Conservation (phyloP, 2,888 invertebrate genomes). For the Eurytoma adleriae region DNA sequence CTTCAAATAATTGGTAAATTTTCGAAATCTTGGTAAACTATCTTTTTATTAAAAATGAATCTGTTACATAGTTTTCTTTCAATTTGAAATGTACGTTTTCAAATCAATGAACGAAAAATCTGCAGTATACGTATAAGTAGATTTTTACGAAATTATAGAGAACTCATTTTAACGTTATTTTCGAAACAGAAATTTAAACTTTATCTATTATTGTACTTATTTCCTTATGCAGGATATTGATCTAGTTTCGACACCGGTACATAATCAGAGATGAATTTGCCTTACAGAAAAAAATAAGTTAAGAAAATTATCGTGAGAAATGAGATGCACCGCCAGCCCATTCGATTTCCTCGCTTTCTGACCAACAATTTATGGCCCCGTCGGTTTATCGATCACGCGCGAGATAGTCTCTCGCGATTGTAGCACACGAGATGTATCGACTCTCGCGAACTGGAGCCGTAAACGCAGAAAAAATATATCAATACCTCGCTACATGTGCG, state of each 20-base stretch:
- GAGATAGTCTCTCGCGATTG: neutral
- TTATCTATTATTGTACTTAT: no score
- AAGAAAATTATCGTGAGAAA: slow-evolving; percentile 31
- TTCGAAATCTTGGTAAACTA: no score
- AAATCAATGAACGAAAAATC: no score
- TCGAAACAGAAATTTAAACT: no score
- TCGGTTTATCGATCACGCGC: slow-evolving; percentile 26
- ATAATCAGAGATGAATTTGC: slow-evolving; percentile 13
- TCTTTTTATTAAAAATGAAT: no score
- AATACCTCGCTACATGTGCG: neutral
- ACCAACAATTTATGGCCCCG: slow-evolving; percentile 33
- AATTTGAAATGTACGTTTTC: no score
- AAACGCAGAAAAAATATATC: neutral
- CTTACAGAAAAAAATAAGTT: neutral
- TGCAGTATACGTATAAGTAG: no score
- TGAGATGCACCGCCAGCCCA: slow-evolving; percentile 28
- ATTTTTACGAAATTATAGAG: no score
- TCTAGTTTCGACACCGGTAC: neutral
- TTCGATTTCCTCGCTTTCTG: slow-evolving; percentile 31
- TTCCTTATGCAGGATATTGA: no score
- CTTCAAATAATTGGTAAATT: no score
- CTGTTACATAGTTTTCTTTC: no score
- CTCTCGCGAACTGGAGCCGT: neutral
- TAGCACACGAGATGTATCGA: slow-evolving; percentile 4
- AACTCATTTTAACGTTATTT: no score